Evolutionary conservation across 2,113 vertebrate species (phyloP).

Genomic region (Daubentonia madagascariensis): DNA sequence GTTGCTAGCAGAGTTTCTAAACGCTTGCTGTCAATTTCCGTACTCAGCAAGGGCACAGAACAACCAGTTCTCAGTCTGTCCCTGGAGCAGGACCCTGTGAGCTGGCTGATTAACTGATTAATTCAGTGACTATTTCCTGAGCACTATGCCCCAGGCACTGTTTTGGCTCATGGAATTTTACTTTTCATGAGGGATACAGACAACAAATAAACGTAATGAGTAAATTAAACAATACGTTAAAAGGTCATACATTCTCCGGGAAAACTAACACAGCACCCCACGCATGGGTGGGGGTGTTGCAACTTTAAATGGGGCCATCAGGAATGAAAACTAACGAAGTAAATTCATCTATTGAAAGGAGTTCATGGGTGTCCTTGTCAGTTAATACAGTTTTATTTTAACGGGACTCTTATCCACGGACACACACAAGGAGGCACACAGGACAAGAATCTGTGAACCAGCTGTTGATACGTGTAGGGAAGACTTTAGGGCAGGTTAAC

Average conservation of each 20-base stretch:
- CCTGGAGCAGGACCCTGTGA: accelerated
- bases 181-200: not conserved
- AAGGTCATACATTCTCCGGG: not conserved
- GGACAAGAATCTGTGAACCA: not conserved
- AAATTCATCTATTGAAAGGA: not conserved
- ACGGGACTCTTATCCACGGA: not conserved
- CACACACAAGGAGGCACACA: not conserved
- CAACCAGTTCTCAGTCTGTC: accelerated
- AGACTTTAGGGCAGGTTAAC: not conserved
- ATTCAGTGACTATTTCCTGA: not conserved
- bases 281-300: too few relatives aligned
- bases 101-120: accelerated
- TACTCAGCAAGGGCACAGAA: accelerated
- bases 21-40: not conserved
- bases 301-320: too few relatives aligned
- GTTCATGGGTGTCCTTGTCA: not conserved
- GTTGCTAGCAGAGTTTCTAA: not conserved
- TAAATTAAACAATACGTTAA: not conserved
- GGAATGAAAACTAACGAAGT: not conserved
- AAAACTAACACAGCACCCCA: not conserved
- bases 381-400: not conserved
- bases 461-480: too few relatives aligned
- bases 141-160: not conserved
- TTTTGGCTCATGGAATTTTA: not conserved
- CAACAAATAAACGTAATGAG: not conserved